phyloP scores from a whole-genome alignment of 2,888 invertebrate genomes.

The Parnassius apollo region DNA sequence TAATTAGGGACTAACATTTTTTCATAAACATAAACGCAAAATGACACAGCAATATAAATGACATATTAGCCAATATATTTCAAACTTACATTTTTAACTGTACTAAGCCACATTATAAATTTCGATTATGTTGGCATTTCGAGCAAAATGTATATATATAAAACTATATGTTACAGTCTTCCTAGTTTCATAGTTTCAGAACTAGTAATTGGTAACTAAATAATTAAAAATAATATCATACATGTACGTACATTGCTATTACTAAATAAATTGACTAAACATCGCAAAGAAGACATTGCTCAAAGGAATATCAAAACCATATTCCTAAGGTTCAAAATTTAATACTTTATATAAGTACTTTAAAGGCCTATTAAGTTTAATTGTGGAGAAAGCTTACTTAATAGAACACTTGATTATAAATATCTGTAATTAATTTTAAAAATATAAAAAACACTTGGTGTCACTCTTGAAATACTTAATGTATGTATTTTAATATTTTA shows the following conservation, averaged over 20 bases:
- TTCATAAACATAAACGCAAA: slow-evolving; percentile 4
- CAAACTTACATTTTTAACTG: too few species aligned
- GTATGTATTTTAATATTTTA: too few species aligned
- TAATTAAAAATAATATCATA: slow-evolving; percentile 7
- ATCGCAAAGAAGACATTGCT: neutral
- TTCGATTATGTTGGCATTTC: neutral
- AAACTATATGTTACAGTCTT: slow-evolving; percentile 11
- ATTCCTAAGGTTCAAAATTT: too few species aligned
- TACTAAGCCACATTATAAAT: neutral
- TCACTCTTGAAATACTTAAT: too few species aligned
- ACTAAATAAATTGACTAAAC: slow-evolving; percentile 11
- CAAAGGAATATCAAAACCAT: too few species aligned
- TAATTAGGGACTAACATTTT: neutral
- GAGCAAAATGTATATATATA: neutral
- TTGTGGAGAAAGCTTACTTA: too few species aligned
- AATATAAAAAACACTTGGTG: too few species aligned
- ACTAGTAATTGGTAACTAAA: slow-evolving; percentile 26
- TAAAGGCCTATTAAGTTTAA: too few species aligned
- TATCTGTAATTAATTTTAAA: too few species aligned
- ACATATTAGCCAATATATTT: too few species aligned
- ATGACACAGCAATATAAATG: neutral
- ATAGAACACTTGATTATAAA: too few species aligned
- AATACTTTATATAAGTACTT: too few species aligned
- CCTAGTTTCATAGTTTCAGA: slow-evolving; percentile 14
- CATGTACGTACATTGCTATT: slow-evolving; percentile 3